Evolutionary conservation across 2,797 vertebrate species (phyloP), one percentile per base, ranked within the genome.

Genomic region (Myotis vivesi): DNA sequence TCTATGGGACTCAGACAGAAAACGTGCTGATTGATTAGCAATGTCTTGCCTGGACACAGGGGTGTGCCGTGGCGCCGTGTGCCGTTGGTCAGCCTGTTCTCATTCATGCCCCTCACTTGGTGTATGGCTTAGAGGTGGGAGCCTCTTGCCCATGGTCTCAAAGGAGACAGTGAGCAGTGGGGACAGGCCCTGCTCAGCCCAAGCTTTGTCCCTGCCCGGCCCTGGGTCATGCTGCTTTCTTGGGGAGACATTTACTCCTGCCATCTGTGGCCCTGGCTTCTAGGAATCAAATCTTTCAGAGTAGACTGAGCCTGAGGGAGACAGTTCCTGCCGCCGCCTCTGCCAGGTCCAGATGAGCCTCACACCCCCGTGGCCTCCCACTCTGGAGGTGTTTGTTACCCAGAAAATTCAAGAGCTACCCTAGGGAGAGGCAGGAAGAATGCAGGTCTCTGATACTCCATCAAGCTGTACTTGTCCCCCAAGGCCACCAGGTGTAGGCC

Each of bases 11-110:
- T 92, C 38, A 66, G 80, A 91, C 23, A 36, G 44, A 90, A 79
- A 89, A 83, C 0, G 1, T 53, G 22, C 80, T 69, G 73, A 38
- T 23, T 36, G 69, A 66, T 68, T 46, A 84, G 51, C 1, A 0
- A n/a, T 2, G 59, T 94, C 77, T 44, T 84, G 36, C 57, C 76
- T 0, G 0, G 57, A 46, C 2, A 2, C 41, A 9, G 41, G 69
- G 2, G 2, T 20, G 62, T 82, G 75, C 66, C 0, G 0, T 16
- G 22, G 62, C 19, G 17, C 68, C 1, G 7, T 23, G 17, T 0
- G 7, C 23, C 19, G 2, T 2, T 6, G 13, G 69, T 28, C 82
- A 46, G 20, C 33, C 41, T 51, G 25, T 57, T 49, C 13, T 69
- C 25, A 15, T 4, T 64, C 25, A 10, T 8, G 25, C 3, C 33